Evolutionary conservation across 2,797 vertebrate species (phyloP).

Genomic region (Clarias laeviceps): DNA sequence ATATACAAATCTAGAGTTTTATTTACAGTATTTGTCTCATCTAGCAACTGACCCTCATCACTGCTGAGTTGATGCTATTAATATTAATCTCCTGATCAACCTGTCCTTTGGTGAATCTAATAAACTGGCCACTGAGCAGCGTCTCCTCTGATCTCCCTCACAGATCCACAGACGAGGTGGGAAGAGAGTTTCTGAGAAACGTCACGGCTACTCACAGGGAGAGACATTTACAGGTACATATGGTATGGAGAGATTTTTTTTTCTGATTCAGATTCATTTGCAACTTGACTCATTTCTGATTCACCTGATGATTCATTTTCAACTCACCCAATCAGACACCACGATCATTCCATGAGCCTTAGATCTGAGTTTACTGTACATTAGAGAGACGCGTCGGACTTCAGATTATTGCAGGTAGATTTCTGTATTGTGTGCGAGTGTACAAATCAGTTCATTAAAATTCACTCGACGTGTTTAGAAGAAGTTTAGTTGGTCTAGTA

Average conservation of each 20-base stretch:
- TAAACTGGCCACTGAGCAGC: background rate
- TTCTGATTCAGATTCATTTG: conserved; percentile 39
- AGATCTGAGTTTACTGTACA: background rate
- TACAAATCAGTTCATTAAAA: background rate
- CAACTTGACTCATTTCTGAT: background rate
- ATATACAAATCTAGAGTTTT: too few species aligned
- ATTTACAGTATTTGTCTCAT: background rate
- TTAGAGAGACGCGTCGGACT: background rate
- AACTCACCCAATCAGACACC: background rate
- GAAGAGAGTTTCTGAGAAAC: conserved; percentile 45
- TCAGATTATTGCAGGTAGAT: background rate
- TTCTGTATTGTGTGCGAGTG: background rate
- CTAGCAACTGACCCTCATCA: background rate
- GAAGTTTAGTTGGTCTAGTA: background rate
- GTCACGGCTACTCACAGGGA: conserved; percentile 42
- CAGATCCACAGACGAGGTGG: conserved; percentile 64
- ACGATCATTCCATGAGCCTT: background rate
- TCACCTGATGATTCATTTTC: conserved; percentile 12
- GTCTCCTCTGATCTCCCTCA: conserved; percentile 17
- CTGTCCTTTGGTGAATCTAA: background rate
- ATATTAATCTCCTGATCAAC: background rate
- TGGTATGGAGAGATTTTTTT: conserved; percentile 63
- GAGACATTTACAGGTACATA: conserved; percentile 72
- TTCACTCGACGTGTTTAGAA: background rate
- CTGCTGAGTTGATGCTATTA: background rate